Base-by-base conservation (phyloP, 2,888 invertebrate species). In the Leptarthrus brevirostris region DNA sequence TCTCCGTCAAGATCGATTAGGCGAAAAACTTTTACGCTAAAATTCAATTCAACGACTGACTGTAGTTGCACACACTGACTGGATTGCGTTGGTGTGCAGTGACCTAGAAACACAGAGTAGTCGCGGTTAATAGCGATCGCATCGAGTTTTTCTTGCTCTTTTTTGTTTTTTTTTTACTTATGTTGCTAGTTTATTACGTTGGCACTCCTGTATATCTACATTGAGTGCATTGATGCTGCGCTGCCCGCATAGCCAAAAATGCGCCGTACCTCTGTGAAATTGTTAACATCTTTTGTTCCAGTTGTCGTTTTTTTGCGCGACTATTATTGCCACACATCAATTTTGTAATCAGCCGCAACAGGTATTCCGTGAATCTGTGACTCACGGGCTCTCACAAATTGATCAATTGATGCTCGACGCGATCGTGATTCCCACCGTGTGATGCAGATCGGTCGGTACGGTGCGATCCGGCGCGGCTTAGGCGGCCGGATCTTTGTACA, bases 301-400 rank as follows among this genome's bases (percentile, higher is more conserved):
- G 61, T 5, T 61, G 61, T 40, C 61, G n/a, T n/a, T n/a, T 61
- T 61, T 61, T 61, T 61, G 56, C 56, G 56, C 34, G 26, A 30
- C 40, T 61, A 61, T 61, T 40, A 61, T 66, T 66, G 66, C 66
- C 66, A 66, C 49, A 66, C 47, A 49, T 66, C 66, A 66, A 66
- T 66, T 66, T 66, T 66, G 66, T 66, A 66, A 66, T 66, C 66
- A 49, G 66, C 47, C 47, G 66, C 49, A 66, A 66, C 66, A 66
- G 66, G 66, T 66, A 66, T 66, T 66, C 66, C 49, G 66, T 30
- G 49, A 49, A 47, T 16, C 26, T 47, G 14, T 66, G 66, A 66
- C 16, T 66, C 66, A 66, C 30, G 66, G 66, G 40, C 61, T 40
- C 61, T 40, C 61, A 61, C 61, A 61, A 61, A 61, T 61, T 61